These are phyloP conservation scores for Andricus quercusramuli DNA, from an alignment of 2,888 invertebrate genomes.

Conservation along the genomic window DNA sequence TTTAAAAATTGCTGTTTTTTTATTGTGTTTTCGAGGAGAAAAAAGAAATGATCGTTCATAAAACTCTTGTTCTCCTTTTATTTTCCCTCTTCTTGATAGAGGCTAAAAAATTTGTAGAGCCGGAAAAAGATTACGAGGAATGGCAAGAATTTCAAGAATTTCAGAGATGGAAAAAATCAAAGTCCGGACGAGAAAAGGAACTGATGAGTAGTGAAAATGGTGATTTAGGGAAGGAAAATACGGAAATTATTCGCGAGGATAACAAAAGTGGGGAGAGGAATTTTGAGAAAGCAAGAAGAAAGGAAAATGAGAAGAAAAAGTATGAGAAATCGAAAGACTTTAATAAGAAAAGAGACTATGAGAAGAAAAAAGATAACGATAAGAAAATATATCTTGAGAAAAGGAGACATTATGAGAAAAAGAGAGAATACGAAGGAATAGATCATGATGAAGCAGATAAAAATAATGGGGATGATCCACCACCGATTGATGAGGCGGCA, in stretches of 20 bases:
- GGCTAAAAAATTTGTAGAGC: background rate
- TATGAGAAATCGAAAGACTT: background rate
- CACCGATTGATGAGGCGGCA: conserved; percentile 83
- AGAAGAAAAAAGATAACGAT: background rate
- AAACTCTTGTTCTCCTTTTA: background rate
- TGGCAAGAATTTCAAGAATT: conserved; percentile 29
- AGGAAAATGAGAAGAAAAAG: background rate
- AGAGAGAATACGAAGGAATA: background rate
- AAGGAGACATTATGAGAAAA: background rate
- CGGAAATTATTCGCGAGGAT: background rate
- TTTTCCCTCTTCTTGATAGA: background rate
- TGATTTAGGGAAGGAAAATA: background rate
- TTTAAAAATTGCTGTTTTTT: no score
- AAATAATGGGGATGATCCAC: conserved; percentile 79
- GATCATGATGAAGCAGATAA: background rate
- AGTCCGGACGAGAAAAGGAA: background rate
- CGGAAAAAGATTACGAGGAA: background rate
- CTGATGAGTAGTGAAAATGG: background rate
- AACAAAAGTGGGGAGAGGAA: background rate
- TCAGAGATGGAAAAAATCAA: conserved; percentile 16
- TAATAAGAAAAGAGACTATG: background rate
- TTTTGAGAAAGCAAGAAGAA: background rate
- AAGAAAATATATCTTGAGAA: background rate
- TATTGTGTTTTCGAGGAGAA: background rate
- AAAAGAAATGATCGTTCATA: conserved; percentile 23